phyloP scores from a whole-genome alignment of 30 jellyfish, hydroid and myxozoan genomes.

The Aurelia aurita complex sp. Pacific region DNA sequence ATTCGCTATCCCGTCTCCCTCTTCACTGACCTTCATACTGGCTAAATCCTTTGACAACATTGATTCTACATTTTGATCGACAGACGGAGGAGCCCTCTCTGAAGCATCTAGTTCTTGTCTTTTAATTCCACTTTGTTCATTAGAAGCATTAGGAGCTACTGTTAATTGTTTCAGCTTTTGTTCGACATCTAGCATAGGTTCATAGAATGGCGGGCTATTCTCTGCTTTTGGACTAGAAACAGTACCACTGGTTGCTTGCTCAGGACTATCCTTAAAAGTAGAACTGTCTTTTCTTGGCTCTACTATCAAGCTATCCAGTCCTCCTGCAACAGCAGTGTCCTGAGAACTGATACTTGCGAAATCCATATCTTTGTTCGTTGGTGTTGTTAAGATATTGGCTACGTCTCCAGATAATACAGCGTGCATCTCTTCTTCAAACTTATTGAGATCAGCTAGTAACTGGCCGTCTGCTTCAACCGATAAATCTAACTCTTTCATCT shows the following conservation, averaged over 20 bases:
- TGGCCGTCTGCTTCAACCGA: conserved; percentile 6
- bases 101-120: not conserved
- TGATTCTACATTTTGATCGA: not conserved
- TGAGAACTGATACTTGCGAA: not conserved
- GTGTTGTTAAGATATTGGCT: conserved; percentile 35
- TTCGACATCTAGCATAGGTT: conserved; percentile 82
- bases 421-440: conserved; percentile 65
- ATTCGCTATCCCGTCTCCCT: not conserved
- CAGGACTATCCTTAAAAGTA: no score
- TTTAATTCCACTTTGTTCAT: not conserved
- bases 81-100: conserved; percentile 1
- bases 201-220: conserved; percentile 62
- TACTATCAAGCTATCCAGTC: not conserved
- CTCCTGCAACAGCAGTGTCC: not conserved
- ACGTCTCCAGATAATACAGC: conserved; percentile 60
- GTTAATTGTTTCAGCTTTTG: conserved; percentile 46
- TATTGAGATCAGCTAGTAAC: conserved; percentile 32
- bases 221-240: not conserved
- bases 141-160: not conserved
- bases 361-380: conserved; percentile 22
- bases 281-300: no score
- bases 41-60: no score
- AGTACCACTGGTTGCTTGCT: no score
- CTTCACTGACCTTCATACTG: not conserved
- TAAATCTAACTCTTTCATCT: no score